Evolutionary conservation across 2,113 vertebrate species (phyloP), one percentile per base, ranked within the genome.

Genomic region (Elachura formosa): DNA sequence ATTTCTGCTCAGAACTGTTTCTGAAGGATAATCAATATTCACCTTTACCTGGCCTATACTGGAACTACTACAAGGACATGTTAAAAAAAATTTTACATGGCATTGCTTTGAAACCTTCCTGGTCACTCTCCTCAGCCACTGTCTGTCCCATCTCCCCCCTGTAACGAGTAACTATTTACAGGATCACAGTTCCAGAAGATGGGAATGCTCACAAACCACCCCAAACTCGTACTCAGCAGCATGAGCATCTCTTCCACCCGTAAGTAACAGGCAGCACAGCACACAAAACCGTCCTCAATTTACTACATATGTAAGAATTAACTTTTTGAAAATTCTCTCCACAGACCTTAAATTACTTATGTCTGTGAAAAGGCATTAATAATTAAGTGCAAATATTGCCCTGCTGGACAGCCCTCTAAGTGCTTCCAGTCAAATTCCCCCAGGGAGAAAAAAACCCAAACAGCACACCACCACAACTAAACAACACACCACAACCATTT

Each of bases 1-100:
- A 4, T 29, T 86, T 80, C 58, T 68, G 26, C 36, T 64, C 21
- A 63, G 8, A 86, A 31, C 11, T 52, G 18, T 21, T 79, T 80
- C 23, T 43, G 22, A 51, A 49, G 3, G 6, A 5, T 55, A 9
- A 87, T 31, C 8, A 48, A 83, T 2, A 52, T 17, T 41, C 36
- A 80, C 46, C 23, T 52, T 74, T 45, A 52, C 17, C 6, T 9
- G 3, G 18, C 16, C 33, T 59, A 15, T 18, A 23, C 34, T 74
- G 34, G 22, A 45, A 41, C 52, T 34, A 59, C 13, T 40, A 46
- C 0, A 0, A 4, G 12, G 25, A 58, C 34, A 11, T 4, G 1
- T 40, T 36, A 64, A 51, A 76, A 11, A 29, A 51, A n/a, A 19
- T 5, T 2, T n/a, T 28, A 23, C 0, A 0, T 49, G 36, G 31